Evolutionary conservation across 2,113 vertebrate genomes (phyloP).

Genomic region (Neomonachus schauinslandi): DNA sequence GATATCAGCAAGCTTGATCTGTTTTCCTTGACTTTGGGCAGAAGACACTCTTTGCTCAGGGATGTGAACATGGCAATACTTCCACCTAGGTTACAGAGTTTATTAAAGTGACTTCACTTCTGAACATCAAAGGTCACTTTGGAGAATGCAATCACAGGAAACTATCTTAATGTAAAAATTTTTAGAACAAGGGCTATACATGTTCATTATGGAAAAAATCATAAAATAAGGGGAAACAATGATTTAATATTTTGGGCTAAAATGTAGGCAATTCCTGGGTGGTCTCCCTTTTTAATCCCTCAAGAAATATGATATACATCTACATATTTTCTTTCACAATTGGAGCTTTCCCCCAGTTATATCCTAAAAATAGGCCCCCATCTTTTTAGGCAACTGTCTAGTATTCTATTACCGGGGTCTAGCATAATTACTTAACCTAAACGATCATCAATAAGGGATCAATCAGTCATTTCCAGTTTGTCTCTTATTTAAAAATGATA

Average conservation of each 20-base stretch:
- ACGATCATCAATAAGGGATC: background rate
- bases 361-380: background rate
- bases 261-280: background rate
- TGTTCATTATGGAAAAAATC: background rate
- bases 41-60: background rate
- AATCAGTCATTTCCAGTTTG: constrained; percentile 25
- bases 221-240: background rate
- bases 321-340: background rate
- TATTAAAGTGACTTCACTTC: background rate
- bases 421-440: background rate
- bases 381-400: background rate
- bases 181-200: background rate
- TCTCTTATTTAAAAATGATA: background rate
- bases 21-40: background rate
- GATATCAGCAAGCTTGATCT: background rate
- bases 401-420: background rate
- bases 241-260: background rate
- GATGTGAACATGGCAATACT: background rate
- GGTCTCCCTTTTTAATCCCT: background rate
- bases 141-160: background rate
- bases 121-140: background rate
- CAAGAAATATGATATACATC: background rate
- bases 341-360: background rate
- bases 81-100: background rate
- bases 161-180: background rate